Evolutionary conservation across 2,797 vertebrate genomes (phyloP).

Genomic region (Onychomys torridus): DNA sequence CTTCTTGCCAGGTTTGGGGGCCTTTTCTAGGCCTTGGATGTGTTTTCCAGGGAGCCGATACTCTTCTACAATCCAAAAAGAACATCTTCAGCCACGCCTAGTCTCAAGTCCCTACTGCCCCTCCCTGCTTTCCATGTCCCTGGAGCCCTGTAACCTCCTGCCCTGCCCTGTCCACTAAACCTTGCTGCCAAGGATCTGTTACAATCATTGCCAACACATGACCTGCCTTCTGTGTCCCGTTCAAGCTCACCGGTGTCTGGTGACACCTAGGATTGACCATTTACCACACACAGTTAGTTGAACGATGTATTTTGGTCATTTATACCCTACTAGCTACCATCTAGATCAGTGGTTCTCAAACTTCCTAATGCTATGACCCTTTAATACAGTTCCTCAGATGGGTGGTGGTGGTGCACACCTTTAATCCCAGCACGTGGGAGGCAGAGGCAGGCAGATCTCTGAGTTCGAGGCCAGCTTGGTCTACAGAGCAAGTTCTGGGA

Average conservation of each 20-base stretch:
- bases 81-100: conserved; percentile 48
- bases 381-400: background rate
- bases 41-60: conserved; percentile 95
- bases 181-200: background rate
- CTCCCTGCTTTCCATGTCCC: background rate
- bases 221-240: background rate
- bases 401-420: background rate
- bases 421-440: background rate
- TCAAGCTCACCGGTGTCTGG: background rate
- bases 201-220: background rate
- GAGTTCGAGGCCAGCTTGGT: background rate
- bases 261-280: background rate
- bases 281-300: background rate
- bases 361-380: background rate
- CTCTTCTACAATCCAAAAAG: conserved; percentile 91
- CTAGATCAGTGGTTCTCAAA: background rate
- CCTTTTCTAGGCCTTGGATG: conserved; percentile 95
- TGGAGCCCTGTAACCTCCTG: background rate
- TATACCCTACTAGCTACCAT: background rate
- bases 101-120: background rate
- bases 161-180: background rate
- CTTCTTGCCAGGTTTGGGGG: conserved; percentile 92
- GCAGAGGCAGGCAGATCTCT: background rate
- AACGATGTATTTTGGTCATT: background rate
- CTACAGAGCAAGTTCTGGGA: background rate